Base-by-base conservation (phyloP, 2,888 invertebrate species). In the Eupithecia tripunctaria region DNA sequence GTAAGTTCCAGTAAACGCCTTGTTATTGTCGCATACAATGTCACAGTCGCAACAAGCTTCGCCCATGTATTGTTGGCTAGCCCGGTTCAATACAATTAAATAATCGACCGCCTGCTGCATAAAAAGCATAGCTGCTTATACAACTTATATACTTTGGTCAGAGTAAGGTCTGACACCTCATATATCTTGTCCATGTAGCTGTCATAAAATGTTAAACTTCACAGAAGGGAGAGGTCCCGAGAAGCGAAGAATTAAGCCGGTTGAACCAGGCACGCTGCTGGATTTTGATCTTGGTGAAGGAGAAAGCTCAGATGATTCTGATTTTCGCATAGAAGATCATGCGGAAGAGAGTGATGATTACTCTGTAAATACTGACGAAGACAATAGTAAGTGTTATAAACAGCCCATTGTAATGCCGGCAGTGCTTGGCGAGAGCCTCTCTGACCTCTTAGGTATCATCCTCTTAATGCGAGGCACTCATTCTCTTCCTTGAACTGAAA, bases 301-400 rank as follows among this genome's bases (percentile, higher is more conserved):
- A 51, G 98, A 98, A 88, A 98, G 98, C 87, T 98, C 98, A 0
- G 98, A 99, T 87, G 99, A 99, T 90, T 98, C 98, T 75, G 99
- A 99, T 92, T 99, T 98, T 91, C 96, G 98, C 70, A 98, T 98
- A 74, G 98, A 98, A 88, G 97, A 97, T 88, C 97, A 97, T 84
- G 96, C 96, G 3, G 96, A 97, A 81, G 97, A 97, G 77, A 97
- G 97, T 87, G 96, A 97, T 86, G 96, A 97, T 89, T 94, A 92
- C 78, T 97, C 96, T 1, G 95, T 96, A 75, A 96, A 97, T 82
- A 96, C 96, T 65, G 96, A 96, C 80, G 96, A 96, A 82, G 95
- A 94, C 70, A 95, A 95, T 90, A 95, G 95, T 95, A 88, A 72
- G 88, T 83, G 29, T 43, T 10, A 25, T 38, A 25, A 32, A 27